Percentiles rank a stretch among this genome's conserved stretches.
phyloP scores from a whole-genome alignment of 2,888 invertebrate genomes.

The Parasteatoda lunata region DNA sequence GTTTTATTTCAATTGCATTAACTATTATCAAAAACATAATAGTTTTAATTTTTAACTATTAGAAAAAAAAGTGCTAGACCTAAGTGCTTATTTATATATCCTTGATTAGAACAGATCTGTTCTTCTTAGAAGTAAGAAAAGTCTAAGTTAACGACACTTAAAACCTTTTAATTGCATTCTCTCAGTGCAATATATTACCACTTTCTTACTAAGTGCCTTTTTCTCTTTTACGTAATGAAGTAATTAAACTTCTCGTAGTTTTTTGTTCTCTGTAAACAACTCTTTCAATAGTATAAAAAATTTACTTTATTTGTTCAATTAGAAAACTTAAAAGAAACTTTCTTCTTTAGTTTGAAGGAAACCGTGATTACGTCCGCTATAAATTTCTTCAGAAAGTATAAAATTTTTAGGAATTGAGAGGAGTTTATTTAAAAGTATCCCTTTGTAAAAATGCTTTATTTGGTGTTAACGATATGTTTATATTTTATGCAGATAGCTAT shows the following conservation, averaged over 20 bases:
- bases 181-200: constrained; percentile 5
- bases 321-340: not conserved
- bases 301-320: not conserved
- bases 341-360: constrained; percentile 1
- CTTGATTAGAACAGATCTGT: too few species aligned
- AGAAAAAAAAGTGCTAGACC: too few species aligned
- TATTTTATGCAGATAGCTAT: too few species aligned
- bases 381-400: not conserved
- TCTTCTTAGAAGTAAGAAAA: not conserved
- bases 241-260: constrained; percentile 2
- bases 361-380: not conserved
- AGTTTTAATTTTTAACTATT: too few species aligned
- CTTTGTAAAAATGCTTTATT: too few species aligned
- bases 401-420: too few species aligned
- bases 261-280: not conserved
- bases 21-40: too few species aligned
- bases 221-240: not conserved
- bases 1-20: too few species aligned
- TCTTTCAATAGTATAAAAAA: not conserved
- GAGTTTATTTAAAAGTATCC: too few species aligned
- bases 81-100: too few species aligned
- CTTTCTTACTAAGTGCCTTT: not conserved
- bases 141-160: not conserved
- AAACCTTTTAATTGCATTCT: constrained; percentile 2
- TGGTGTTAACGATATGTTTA: too few species aligned